Percentiles rank a stretch among this genome's conserved stretches.
phyloP scores from a whole-genome alignment of 2,888 invertebrate species.

The Julus scanicus region DNA sequence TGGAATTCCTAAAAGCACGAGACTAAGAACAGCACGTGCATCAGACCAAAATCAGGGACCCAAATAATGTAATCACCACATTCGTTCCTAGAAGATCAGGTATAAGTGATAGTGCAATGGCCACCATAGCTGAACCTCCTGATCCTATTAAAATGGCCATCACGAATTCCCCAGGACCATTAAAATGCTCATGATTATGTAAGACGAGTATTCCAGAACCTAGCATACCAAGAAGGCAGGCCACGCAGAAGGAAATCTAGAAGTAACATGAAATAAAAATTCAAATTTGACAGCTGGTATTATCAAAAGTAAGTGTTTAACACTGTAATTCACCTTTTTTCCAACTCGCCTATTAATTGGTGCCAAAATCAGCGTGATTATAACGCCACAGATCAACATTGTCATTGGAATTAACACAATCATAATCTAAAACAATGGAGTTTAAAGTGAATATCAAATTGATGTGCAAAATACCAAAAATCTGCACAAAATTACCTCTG shows the following conservation, averaged over 20 bases:
- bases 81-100: slow-evolving; percentile 47
- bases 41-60: too few relatives aligned
- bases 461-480: background rate
- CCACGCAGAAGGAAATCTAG: background rate
- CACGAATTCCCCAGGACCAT: slow-evolving; percentile 38
- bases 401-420: background rate
- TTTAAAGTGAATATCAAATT: background rate
- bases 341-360: slow-evolving; percentile 9
- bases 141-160: slow-evolving; percentile 32
- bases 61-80: background rate
- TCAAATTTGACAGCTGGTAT: background rate
- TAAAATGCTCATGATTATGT: background rate
- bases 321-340: background rate
- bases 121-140: slow-evolving; percentile 22
- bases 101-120: slow-evolving; percentile 37
- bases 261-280: background rate
- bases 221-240: background rate
- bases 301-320: background rate
- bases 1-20: too few relatives aligned
- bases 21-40: background rate
- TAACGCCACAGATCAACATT: background rate
- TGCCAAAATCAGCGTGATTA: background rate
- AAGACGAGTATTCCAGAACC: background rate
- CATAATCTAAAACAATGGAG: background rate
- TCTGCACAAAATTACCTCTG: background rate